Conservation (phyloP, 2,113 vertebrate species). For the Xiphias gladius region DNA sequence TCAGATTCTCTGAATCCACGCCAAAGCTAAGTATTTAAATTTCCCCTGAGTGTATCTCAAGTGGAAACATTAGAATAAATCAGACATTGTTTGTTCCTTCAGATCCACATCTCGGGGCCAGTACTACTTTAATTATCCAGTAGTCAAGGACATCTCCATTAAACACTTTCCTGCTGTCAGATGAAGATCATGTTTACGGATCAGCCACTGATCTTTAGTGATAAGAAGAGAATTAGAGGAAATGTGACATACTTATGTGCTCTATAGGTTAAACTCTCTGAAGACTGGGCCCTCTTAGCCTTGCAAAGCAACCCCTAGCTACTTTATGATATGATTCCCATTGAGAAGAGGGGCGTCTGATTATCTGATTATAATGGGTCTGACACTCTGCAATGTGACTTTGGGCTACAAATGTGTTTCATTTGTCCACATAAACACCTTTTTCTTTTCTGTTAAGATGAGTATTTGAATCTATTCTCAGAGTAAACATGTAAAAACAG, state of each 20-base stretch:
- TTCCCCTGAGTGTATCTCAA: conserved; percentile 30
- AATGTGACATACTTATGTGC: neutral
- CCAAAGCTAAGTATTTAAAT: conserved; percentile 28
- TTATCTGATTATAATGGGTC: neutral
- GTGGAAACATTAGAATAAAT: conserved; percentile 41
- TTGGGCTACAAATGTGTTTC: neutral
- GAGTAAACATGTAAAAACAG: neutral
- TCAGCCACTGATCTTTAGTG: neutral
- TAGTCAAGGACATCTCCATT: conserved; percentile 13
- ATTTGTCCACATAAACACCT: neutral
- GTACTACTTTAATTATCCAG: neutral
- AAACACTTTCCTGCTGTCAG: neutral
- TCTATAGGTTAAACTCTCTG: neutral
- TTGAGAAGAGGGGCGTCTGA: neutral
- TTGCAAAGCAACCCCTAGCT: neutral
- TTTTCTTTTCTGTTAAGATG: neutral
- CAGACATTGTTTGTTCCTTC: conserved; percentile 19
- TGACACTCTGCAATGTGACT: neutral
- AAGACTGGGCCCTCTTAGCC: neutral
- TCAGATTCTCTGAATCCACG: conserved; percentile 15
- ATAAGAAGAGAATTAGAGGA: neutral
- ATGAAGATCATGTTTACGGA: conserved; percentile 17
- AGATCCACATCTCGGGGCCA: neutral
- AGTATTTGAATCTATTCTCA: neutral
- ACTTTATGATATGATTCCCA: neutral